Evolutionary conservation across 2,797 vertebrate species (phyloP), one percentile per base, ranked within the genome.

Genomic region (Merluccius polli): DNA sequence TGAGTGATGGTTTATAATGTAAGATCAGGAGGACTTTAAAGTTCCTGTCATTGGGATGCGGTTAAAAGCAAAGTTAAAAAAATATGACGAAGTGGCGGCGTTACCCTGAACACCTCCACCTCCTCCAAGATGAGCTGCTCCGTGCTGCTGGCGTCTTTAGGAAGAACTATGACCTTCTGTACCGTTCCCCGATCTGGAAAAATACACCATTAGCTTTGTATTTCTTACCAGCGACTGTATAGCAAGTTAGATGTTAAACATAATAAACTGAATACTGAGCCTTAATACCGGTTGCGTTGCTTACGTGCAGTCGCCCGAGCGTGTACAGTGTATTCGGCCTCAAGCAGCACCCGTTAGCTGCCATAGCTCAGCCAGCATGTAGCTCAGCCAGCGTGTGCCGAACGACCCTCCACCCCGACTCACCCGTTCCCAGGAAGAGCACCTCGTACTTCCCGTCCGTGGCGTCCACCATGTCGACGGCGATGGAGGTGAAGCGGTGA

Each of bases 401-500:
- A 36, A 5, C 36, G 36, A 36, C 41, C 41, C 41, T 67, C 71
- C 63, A 16, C 41, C 41, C 41, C 4, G 12, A 9, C 52, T 65
- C 86, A 96, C 95, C 95, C 92, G 95, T 96, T 82, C 95, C 95
- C 36, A 96, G 93, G 88, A 96, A 96, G 89, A 96, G 94, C 80
- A 96, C 95, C 21, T 96, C 95, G 0, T 96, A 96, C 1, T 95
- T 94, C 21, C 95, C 95, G 35, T 96, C 95, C 70, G 95, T 94
- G 74, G 95, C 95, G 0, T 96, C 95, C 2, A 96, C 95, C 75
- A 95, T 88, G 83, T 96, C 95, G 13, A 96, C 94, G 12, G 95
- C 95, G 6, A 96, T 95, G 79, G 95, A 95, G 2, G 94, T 96
- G 82, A 96, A 96, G 44, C 95, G 95, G 79, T 95, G 95, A 87